These are phyloP conservation scores for Entelurus aequoreus DNA, from an alignment of 2,113 vertebrate genomes.

Conservation along the genomic window DNA sequence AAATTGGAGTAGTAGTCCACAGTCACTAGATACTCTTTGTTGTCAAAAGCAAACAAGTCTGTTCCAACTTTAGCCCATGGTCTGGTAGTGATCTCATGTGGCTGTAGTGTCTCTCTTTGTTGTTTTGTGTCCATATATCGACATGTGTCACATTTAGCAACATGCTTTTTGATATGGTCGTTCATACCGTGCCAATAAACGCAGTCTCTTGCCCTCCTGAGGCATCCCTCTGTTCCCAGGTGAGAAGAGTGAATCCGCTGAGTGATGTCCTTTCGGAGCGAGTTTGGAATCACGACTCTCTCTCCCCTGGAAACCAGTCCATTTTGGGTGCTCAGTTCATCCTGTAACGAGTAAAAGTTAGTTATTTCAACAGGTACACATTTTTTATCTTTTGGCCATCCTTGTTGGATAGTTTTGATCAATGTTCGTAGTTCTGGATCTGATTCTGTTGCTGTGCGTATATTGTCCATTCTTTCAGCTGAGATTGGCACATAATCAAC, in stretches of 20 bases:
- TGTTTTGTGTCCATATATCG: neutral
- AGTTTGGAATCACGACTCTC: neutral
- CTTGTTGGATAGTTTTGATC: conserved; percentile 6
- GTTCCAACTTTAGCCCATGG: no score
- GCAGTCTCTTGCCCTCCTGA: conserved; percentile 15
- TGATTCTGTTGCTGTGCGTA: neutral
- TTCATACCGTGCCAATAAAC: conserved; percentile 23
- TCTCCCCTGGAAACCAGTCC: conserved; percentile 7
- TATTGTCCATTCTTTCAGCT: neutral
- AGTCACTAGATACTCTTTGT: no score
- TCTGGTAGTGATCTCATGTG: no score
- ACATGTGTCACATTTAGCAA: neutral
- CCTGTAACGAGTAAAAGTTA: conserved; percentile 1
- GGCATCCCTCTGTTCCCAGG: conserved; percentile 13
- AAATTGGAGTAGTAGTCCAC: no score
- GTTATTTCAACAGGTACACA: neutral
- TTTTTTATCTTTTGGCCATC: conserved; percentile 16
- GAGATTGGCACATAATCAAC: neutral
- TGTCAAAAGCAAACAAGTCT: no score
- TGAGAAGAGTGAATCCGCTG: conserved; percentile 15
- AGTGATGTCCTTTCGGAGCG: neutral
- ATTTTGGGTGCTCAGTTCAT: neutral
- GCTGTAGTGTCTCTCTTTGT: no score
- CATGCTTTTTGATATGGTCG: conserved; percentile 7
- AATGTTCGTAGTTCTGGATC: conserved; percentile 16